Percentiles rank a stretch among this genome's conserved stretches.
These are phyloP conservation scores for Plestiodon gilberti DNA, from an alignment of 2,113 vertebrate genomes.

Conservation along the genomic window DNA sequence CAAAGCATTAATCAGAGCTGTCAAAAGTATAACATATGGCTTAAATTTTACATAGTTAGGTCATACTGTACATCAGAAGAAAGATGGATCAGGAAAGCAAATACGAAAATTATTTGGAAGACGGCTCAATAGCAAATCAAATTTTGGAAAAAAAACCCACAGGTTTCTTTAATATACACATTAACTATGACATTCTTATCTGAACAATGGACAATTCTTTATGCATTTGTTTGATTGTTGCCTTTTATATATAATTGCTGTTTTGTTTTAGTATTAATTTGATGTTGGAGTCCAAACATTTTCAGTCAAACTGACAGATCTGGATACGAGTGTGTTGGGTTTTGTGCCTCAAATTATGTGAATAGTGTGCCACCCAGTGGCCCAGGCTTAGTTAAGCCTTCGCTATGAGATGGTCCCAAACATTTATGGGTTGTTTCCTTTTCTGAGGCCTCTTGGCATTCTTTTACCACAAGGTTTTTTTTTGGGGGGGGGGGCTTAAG, in stretches of 20 bases:
- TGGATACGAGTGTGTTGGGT: not conserved
- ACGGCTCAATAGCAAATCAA: not conserved
- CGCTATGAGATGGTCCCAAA: not conserved
- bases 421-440: not conserved
- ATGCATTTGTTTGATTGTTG: not conserved
- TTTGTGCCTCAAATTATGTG: not conserved
- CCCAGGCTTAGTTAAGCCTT: not conserved
- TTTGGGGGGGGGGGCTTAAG: not conserved
- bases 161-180: not conserved
- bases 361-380: not conserved
- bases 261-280: not conserved
- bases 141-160: not conserved
- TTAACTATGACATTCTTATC: not conserved
- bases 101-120: not conserved
- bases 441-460: not conserved
- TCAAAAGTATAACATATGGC: not conserved
- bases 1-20: not conserved
- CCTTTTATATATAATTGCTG: not conserved
- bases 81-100: not conserved
- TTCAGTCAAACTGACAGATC: not conserved
- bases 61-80: not conserved
- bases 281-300: not conserved
- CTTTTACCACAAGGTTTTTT: not conserved
- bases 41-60: not conserved
- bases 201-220: not conserved